These are phyloP conservation scores for Melinaea marsaeus DNA, from an alignment of 2,888 invertebrate species.

Conservation along the genomic window DNA sequence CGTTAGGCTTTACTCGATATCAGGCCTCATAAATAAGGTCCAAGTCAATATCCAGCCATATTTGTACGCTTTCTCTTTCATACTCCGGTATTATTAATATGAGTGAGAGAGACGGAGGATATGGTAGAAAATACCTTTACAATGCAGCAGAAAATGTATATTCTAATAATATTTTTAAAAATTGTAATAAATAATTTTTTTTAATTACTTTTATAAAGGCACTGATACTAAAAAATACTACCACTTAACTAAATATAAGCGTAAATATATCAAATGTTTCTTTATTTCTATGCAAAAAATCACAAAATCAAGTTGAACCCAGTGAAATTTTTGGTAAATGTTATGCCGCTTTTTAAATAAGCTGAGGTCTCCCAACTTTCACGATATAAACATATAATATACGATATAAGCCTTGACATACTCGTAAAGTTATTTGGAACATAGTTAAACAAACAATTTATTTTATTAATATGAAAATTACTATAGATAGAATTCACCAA, in stretches of 20 bases:
- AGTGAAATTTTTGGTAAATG: neutral
- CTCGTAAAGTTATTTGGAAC: neutral
- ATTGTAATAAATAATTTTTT: too few relatives aligned
- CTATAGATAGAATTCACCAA: too few relatives aligned
- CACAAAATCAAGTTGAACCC: too few relatives aligned
- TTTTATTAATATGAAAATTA: too few relatives aligned
- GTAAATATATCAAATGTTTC: too few relatives aligned
- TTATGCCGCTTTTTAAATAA: neutral
- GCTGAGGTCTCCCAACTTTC: neutral
- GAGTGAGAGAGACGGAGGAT: neutral
- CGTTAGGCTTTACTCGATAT: conserved; percentile 7
- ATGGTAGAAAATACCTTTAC: conserved; percentile 4
- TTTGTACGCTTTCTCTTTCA: conserved; percentile 7
- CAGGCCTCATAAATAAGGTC: conserved; percentile 24
- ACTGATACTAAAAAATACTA: too few relatives aligned
- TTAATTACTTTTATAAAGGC: too few relatives aligned
- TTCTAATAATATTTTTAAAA: conserved; percentile 17
- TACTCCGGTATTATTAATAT: neutral
- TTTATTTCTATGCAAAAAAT: too few relatives aligned
- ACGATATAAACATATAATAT: too few relatives aligned
- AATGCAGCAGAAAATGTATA: conserved; percentile 18
- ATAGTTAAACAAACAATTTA: neutral
- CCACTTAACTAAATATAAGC: too few relatives aligned
- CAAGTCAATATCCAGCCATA: conserved; percentile 17
- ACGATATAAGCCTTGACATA: neutral